A percentile compares a stretch with the other conserved stretches of the same genome.
phyloP scores from a whole-genome alignment of 2,888 invertebrate species.

The Cheilosia soror region DNA sequence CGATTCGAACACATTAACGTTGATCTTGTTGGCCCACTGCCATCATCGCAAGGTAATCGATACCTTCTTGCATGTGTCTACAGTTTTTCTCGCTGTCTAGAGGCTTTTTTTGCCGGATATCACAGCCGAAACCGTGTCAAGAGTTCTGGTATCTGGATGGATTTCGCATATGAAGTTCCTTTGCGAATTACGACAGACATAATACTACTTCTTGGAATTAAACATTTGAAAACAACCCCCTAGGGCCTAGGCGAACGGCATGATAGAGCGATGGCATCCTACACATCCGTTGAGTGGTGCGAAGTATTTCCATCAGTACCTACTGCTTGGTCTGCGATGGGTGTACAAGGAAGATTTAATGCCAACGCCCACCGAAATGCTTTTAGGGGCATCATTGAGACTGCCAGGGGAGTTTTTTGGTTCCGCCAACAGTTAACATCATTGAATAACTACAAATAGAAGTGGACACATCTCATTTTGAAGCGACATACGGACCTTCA shows the following conservation, averaged over 20 bases:
- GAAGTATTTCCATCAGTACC: conserved; percentile 56
- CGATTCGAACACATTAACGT: conserved; percentile 53
- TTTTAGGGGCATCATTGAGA: conserved; percentile 4
- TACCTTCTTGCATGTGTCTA: conserved; percentile 50
- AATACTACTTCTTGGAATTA: conserved; percentile 32
- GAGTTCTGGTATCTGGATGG: conserved; percentile 38
- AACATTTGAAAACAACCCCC: conserved; percentile 49
- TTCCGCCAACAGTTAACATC: conserved; percentile 7
- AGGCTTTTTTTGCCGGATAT: conserved; percentile 46
- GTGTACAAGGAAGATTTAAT: conserved; percentile 56
- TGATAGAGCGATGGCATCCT: conserved; percentile 67
- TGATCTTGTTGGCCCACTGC: conserved; percentile 58
- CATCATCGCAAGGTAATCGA: conserved; percentile 24
- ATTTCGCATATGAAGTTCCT: conserved; percentile 60
- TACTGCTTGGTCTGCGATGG: conserved; percentile 55
- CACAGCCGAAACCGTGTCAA: conserved; percentile 45
- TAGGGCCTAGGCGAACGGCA: conserved; percentile 63
- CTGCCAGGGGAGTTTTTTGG: conserved; percentile 1
- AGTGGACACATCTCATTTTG: too few species aligned
- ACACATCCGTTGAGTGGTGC: conserved; percentile 44
- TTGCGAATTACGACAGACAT: conserved; percentile 58
- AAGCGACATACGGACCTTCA: too few species aligned
- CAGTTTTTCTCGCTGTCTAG: conserved; percentile 47
- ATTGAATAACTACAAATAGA: too few species aligned
- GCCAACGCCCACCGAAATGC: conserved; percentile 44